Evolutionary conservation across 1,140 invertebrate species (phyloP).

Genomic region (Dreissena polymorpha): DNA sequence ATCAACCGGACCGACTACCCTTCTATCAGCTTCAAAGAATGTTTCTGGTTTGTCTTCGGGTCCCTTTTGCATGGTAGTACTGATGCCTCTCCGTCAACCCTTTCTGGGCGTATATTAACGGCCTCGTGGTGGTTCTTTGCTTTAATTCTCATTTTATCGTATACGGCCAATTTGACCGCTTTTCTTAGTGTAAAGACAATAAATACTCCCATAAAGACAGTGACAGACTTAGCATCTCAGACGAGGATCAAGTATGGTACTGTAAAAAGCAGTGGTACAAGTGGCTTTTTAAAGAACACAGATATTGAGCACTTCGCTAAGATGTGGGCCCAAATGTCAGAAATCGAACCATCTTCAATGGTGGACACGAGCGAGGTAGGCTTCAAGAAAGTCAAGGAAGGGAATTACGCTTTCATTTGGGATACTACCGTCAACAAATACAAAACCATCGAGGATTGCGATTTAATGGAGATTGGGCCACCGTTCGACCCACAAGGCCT

Average conservation of each 20-base stretch:
- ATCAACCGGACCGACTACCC: constrained; percentile 79
- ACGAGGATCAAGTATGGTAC: constrained; percentile 78
- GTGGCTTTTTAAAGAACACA: constrained; percentile 84
- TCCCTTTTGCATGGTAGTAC: constrained; percentile 75
- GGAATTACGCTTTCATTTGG: constrained; percentile 78
- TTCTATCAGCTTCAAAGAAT: constrained; percentile 73
- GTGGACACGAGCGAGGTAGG: constrained; percentile 73
- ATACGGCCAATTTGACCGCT: constrained; percentile 78
- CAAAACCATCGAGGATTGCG: constrained; percentile 76
- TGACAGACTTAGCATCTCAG: constrained; percentile 77
- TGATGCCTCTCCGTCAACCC: constrained; percentile 71
- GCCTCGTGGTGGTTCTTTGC: constrained; percentile 78
- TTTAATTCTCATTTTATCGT: too few species aligned
- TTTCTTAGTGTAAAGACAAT: constrained; percentile 79
- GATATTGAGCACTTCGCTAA: constrained; percentile 97
- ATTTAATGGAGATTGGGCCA: constrained; percentile 77
- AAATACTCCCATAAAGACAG: constrained; percentile 78
- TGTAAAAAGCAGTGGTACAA: constrained; percentile 74
- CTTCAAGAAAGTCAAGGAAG: constrained; percentile 73
- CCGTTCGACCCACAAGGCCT: too few species aligned
- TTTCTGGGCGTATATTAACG: constrained; percentile 75
- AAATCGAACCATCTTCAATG: too few species aligned
- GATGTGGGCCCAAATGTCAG: constrained; percentile 90
- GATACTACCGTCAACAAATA: constrained; percentile 78
- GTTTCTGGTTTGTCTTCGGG: too few species aligned